Evolutionary conservation across 2,113 vertebrate genomes (phyloP).

Genomic region (Barnardius zonarius): DNA sequence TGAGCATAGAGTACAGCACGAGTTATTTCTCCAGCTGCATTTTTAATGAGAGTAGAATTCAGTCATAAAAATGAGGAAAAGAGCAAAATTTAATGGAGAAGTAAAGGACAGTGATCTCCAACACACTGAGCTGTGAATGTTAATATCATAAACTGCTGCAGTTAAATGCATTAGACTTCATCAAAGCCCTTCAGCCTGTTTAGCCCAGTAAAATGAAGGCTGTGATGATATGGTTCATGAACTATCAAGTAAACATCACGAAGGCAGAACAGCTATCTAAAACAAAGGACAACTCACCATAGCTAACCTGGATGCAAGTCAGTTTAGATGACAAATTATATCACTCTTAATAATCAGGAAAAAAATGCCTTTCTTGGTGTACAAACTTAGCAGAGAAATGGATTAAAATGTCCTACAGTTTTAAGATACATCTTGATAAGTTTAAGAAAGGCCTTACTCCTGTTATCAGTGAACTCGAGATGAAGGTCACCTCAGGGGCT

Average conservation of each 20-base stretch:
- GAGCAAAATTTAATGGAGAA: background rate
- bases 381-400: background rate
- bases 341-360: background rate
- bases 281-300: background rate
- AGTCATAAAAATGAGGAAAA: background rate
- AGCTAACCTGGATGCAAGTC: background rate
- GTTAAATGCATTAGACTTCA: background rate
- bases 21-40: background rate
- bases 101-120: background rate
- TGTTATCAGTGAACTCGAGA: background rate
- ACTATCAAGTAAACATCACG: background rate
- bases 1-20: background rate
- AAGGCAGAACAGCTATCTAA: background rate
- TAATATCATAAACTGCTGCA: background rate
- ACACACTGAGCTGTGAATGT: background rate
- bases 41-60: background rate
- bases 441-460: background rate
- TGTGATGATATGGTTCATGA: fast-evolving
- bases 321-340: background rate
- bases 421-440: background rate
- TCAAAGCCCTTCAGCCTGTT: background rate
- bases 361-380: background rate
- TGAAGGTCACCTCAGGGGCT: background rate
- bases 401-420: background rate
- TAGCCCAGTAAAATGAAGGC: background rate